Conservation (phyloP, 2,888 invertebrate species). For the Pseudococcus longispinus region DNA sequence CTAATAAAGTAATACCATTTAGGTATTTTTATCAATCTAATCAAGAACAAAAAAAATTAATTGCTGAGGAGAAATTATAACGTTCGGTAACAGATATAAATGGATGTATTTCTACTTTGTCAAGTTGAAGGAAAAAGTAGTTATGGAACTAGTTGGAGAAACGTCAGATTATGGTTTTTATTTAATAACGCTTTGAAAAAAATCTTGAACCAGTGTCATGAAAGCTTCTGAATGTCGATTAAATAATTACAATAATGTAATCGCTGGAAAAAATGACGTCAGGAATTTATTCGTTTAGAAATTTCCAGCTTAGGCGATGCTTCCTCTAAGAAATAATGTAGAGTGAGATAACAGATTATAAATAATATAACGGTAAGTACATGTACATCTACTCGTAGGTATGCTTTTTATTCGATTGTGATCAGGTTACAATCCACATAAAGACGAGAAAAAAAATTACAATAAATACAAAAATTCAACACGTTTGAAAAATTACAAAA, state of each 20-base stretch:
- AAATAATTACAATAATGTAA: constrained; percentile 13
- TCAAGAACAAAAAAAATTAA: constrained; percentile 30
- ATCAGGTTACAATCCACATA: neutral
- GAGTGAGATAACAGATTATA: neutral
- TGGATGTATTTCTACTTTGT: constrained; percentile 28
- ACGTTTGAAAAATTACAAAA: neutral
- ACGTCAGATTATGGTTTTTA: neutral
- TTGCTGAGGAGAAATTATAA: constrained; percentile 1
- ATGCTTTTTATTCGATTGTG: neutral
- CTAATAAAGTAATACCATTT: neutral
- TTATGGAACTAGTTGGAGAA: neutral
- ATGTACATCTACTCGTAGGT: neutral
- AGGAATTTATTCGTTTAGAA: neutral
- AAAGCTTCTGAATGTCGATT: neutral
- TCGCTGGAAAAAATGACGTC: neutral
- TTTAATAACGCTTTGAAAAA: neutral
- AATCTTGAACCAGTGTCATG: neutral
- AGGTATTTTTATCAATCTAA: neutral
- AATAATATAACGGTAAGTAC: neutral
- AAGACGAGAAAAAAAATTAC: neutral
- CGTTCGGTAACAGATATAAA: constrained; percentile 23
- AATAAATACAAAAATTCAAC: constrained; percentile 17
- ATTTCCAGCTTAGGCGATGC: neutral
- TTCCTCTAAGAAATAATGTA: neutral
- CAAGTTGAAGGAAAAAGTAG: constrained; percentile 41